phyloP scores from a whole-genome alignment of 2,888 invertebrate genomes.

The Arrhopalites spinosus region DNA sequence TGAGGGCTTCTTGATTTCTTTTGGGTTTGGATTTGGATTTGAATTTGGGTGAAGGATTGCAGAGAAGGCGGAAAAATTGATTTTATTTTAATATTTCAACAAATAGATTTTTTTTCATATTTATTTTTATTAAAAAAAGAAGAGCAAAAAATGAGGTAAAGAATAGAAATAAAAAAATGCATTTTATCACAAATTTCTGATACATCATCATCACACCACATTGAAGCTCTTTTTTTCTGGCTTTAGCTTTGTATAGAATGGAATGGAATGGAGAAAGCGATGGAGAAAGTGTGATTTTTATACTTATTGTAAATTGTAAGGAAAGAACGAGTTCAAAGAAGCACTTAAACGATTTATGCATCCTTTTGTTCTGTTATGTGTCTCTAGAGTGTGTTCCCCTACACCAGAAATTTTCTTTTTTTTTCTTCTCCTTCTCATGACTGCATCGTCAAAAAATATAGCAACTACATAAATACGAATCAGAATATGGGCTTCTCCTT shows the following conservation, averaged over 20 bases:
- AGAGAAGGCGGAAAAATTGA: not conserved
- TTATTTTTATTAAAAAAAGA: too few relatives aligned
- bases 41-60: not conserved
- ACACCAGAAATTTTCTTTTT: conserved; percentile 17
- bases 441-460: conserved; percentile 5
- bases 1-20: not conserved
- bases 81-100: too few relatives aligned
- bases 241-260: not conserved
- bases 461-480: conserved; percentile 32
- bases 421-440: conserved; percentile 3
- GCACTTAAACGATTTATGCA: conserved; percentile 34
- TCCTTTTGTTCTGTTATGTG: conserved; percentile 31
- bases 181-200: too few relatives aligned
- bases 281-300: conserved; percentile 17
- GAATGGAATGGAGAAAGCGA: not conserved
- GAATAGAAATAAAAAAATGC: too few relatives aligned
- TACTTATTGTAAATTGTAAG: conserved; percentile 27
- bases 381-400: conserved; percentile 28
- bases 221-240: too few relatives aligned
- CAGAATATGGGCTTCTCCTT: conserved; percentile 17
- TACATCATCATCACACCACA: too few relatives aligned
- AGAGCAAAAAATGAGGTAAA: too few relatives aligned
- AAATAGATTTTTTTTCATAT: too few relatives aligned
- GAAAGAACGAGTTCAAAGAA: conserved; percentile 18
- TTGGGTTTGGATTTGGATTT: not conserved